These are phyloP conservation scores for Tenualosa ilisha DNA, from an alignment of 2,797 vertebrate genomes.

Conservation along the genomic window DNA sequence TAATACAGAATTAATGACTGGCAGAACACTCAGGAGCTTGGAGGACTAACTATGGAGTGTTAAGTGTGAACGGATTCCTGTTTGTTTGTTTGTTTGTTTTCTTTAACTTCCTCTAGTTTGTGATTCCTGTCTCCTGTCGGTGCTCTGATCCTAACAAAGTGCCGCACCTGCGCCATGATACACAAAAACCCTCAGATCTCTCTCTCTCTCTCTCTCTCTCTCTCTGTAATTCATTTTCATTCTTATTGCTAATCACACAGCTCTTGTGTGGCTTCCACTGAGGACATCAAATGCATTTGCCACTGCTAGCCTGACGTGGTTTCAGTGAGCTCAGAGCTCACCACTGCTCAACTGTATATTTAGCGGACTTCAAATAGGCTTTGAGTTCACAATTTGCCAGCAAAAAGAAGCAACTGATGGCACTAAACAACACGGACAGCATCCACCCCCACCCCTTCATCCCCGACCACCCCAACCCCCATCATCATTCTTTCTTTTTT, in stretches of 20 bases:
- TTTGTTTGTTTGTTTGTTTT: neutral
- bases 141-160: too few species aligned
- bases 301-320: slow-evolving; percentile 30
- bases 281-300: slow-evolving; percentile 46
- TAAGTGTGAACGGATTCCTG: neutral
- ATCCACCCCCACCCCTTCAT: slow-evolving; percentile 37
- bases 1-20: neutral
- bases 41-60: neutral
- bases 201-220: neutral
- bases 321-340: slow-evolving; percentile 43
- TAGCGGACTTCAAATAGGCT: slow-evolving; percentile 62
- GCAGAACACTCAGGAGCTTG: neutral
- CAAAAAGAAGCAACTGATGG: slow-evolving; percentile 55
- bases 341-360: slow-evolving; percentile 48
- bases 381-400: slow-evolving; percentile 53
- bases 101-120: neutral
- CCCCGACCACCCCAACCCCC: slow-evolving; percentile 24
- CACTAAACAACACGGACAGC: slow-evolving; percentile 53
- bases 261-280: slow-evolving; percentile 41
- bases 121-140: too few species aligned
- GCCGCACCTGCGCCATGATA: too few species aligned
- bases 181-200: neutral
- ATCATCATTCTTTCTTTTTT: slow-evolving; percentile 48
- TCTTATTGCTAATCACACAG: slow-evolving; percentile 51
- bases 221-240: slow-evolving; percentile 54